phyloP scores from a whole-genome alignment of 2,797 vertebrate species.

The Zalophus californianus region DNA sequence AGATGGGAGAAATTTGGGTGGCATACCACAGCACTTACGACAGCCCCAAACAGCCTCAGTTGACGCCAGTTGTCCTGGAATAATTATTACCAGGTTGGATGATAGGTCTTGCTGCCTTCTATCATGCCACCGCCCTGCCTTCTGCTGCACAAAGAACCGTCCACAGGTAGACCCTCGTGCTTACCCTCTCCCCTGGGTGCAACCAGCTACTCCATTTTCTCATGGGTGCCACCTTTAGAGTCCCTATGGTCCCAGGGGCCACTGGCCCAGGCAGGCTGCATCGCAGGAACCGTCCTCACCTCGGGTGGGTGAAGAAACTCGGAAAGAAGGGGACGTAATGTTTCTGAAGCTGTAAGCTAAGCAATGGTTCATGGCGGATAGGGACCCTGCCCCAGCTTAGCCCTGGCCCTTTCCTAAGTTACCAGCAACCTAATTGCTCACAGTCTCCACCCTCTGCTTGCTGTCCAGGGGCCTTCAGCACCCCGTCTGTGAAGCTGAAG shows the following conservation, averaged over 20 bases:
- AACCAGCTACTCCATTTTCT: neutral
- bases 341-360: neutral
- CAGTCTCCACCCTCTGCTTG: neutral
- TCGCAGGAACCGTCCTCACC: neutral
- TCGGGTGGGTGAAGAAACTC: neutral
- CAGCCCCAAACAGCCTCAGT: neutral
- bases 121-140: neutral
- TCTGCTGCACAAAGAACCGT: neutral
- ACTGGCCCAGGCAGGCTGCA: neutral
- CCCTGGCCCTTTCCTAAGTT: neutral
- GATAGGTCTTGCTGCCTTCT: neutral
- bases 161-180: neutral
- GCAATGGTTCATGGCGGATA: too few species aligned
- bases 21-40: neutral
- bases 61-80: neutral
- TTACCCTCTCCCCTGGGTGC: neutral
- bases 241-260: too few species aligned
- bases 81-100: neutral
- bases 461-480: neutral
- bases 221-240: neutral
- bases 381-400: too few species aligned
- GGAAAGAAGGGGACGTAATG: neutral
- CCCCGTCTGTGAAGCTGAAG: neutral
- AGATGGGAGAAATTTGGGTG: neutral
- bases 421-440: fast-evolving